Conservation (phyloP, 2,888 invertebrate species). For the Megalurothrips usitatus region DNA sequence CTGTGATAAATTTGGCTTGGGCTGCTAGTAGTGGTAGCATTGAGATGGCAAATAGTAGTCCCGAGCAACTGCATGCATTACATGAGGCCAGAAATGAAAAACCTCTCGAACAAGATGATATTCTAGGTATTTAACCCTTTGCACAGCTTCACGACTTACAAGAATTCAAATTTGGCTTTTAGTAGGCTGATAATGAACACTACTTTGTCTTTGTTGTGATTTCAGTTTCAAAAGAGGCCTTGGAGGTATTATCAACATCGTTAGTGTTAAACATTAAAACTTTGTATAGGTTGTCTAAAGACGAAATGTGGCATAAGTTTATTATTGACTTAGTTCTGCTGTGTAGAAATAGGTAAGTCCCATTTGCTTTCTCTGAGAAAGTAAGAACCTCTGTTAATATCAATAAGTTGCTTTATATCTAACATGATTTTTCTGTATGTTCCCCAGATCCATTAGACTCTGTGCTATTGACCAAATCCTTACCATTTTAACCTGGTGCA, state of each 20-base stretch:
- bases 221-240: slow-evolving; percentile 80
- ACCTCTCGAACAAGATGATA: slow-evolving; percentile 63
- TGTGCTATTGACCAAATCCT: slow-evolving; percentile 81
- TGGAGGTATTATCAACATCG: slow-evolving; percentile 87
- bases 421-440: slow-evolving; percentile 28
- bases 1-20: slow-evolving; percentile 74
- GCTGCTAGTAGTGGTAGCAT: slow-evolving; percentile 55
- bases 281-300: slow-evolving; percentile 73
- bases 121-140: slow-evolving; percentile 50
- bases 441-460: slow-evolving; percentile 56
- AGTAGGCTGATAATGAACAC: not conserved
- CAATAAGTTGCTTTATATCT: not conserved
- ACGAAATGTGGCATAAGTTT: slow-evolving; percentile 82
- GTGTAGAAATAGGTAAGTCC: slow-evolving; percentile 49
- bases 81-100: slow-evolving; percentile 57
- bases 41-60: slow-evolving; percentile 35
- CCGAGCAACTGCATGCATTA: slow-evolving; percentile 59
- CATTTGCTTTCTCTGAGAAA: not conserved
- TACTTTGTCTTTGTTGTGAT: slow-evolving; percentile 30
- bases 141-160: not conserved
- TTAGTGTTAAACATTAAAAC: slow-evolving; percentile 85
- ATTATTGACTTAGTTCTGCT: slow-evolving; percentile 82
- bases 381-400: slow-evolving; percentile 4
- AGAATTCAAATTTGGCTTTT: not conserved
- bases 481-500: slow-evolving; percentile 77